Evolutionary conservation across 2,888 invertebrate genomes (phyloP), one percentile per base, ranked within the genome.

Genomic region (Sympetrum striolatum): DNA sequence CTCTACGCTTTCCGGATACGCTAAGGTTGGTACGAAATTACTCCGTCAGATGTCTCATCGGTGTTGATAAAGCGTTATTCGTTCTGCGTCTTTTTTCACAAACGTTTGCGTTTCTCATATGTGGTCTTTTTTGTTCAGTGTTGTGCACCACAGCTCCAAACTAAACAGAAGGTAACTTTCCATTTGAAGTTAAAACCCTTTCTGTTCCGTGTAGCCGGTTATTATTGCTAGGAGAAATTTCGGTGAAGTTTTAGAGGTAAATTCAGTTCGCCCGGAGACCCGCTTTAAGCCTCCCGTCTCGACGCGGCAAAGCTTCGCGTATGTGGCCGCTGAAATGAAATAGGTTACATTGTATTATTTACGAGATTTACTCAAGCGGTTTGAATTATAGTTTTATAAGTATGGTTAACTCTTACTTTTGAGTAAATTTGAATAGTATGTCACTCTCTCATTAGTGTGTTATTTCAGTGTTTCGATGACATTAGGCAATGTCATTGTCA

Each of bases 31-130:
- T 95, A 95, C 94, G 94, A 94, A 95, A 95, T 95, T 95, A 95
- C 95, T 95, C 95, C 95, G 94, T 95, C 95, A 95, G 95, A 95
- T 95, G 95, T 95, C 95, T 95, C 95, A 95, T 95, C 82, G 79
- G 94, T 94, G 94, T 93, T 93, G 93, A 94, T 94, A 93, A 94
- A 93, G 93, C 90, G 82, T 91, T 91, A 91, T 91, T 90, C 90
- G 91, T 91, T 86, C 90, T 91, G 90, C 90, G 90, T 86, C 90
- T 91, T 91, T 91, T 91, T 91, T 91, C 90, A 31, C 80, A 73
- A 91, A 81, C 90, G 91, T 91, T 90, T 64, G 90, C 86, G 60
- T 80, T 90, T 90, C 60, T 90, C 86, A 53, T 91, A 80, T 86
- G 91, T 91, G 90, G 90, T 82, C 64, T 81, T 90, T 81, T 82